A percentile compares a stretch with the other conserved stretches of the same genome.
Evolutionary conservation across 37 sponge, comb jelly and placozoan genomes (phyloP).

Genomic region (Sycon ciliatum): DNA sequence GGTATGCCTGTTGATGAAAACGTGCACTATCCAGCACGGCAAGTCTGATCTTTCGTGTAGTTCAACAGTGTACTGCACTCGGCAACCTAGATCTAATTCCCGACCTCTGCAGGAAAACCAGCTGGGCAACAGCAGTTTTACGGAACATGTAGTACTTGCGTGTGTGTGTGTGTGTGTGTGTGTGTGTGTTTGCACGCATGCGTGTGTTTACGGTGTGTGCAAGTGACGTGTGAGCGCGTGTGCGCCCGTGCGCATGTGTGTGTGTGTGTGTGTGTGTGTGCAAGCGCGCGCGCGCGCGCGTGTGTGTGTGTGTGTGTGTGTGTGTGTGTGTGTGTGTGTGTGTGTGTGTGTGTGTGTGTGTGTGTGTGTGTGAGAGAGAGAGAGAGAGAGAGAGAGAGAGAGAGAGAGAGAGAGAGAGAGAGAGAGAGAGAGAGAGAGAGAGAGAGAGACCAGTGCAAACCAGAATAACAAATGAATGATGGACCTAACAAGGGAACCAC

Average conservation of each 20-base stretch:
- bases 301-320: background rate
- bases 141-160: background rate
- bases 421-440: background rate
- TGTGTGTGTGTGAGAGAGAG: background rate
- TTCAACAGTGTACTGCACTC: no score
- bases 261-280: background rate
- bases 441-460: no score
- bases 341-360: slow-evolving; percentile 24
- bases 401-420: background rate
- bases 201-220: slow-evolving; percentile 19
- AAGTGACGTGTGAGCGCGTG: background rate
- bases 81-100: no score
- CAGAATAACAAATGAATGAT: no score
- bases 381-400: background rate
- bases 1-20: no score
- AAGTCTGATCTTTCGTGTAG: no score
- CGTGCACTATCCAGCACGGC: no score
- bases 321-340: slow-evolving; percentile 24
- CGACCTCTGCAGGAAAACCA: no score
- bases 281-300: background rate
- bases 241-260: background rate
- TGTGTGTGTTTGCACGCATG: slow-evolving; percentile 15
- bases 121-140: no score
- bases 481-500: no score
- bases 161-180: slow-evolving; percentile 11